Base-by-base conservation (phyloP, 2,797 vertebrate species). In the Aulostomus chinensis region DNA sequence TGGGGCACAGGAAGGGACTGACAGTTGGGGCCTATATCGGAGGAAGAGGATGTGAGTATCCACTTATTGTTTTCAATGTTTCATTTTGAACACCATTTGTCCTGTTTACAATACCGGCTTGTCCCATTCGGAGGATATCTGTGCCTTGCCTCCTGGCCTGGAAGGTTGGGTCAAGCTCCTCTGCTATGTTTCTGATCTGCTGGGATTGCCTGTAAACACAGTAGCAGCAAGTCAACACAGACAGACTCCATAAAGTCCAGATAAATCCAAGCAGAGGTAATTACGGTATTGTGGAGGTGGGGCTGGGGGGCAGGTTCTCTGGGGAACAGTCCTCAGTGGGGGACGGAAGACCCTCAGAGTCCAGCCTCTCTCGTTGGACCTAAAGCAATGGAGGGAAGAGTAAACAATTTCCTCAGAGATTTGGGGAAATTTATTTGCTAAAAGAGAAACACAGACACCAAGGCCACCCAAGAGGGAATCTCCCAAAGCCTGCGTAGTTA, bases 141-240 rank as follows among this genome's bases (percentile, higher is more conserved):
- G 42, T 62, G 43, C 14, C 36, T 2, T 42, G 64, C n/a, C 68
- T 83, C 56, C 77, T 78, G 26, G 81, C 73, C 41, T 88, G 90
- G 68, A 93, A 94, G 2, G 91, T 93, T 0, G 93, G 91, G 48
- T 93, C 90, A 13, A 92, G 73, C 42, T 92, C 90, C 65, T 94
- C 88, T 1, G 88, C 92, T 2, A 91, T 84, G 73, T 93, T 93
- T 35, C 75, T 84, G 56, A 83, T 68, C 6, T 76, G 78, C 43
- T 84, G 78, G 4, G 46, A 39, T 62, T 73, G 83, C 59, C 92
- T 92, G 70, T 6, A 30, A 58, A 34, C 0, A 29, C 12, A 49
- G 26, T 3, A 29, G n/a, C 6, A 25, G 2, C 16, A 4, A 11
- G 9, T 65, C 10, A 52, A 31, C 40, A 15, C 6, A 4, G 11